A percentile compares a stretch with the other conserved stretches of the same genome.
These are phyloP conservation scores for Nymphalis urticae DNA, from an alignment of 2,888 invertebrate genomes.

Conservation along the genomic window DNA sequence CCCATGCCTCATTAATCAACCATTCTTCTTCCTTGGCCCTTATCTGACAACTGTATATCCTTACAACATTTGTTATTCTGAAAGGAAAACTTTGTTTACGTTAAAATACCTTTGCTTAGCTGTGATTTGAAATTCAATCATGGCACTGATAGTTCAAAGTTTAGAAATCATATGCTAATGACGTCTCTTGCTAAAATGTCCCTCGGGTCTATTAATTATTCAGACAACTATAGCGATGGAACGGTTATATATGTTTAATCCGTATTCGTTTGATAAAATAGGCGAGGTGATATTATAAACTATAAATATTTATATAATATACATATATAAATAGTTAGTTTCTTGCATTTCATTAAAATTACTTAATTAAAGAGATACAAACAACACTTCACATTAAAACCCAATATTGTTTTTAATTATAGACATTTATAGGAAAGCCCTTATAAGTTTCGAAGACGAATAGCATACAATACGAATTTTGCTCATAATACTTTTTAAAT, in stretches of 20 bases:
- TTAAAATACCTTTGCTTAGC: background rate
- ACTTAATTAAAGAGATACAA: background rate
- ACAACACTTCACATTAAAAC: no score
- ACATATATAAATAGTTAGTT: background rate
- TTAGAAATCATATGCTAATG: constrained; percentile 13
- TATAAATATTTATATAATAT: no score
- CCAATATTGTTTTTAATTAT: no score
- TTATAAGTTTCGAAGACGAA: no score
- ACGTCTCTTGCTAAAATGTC: constrained; percentile 19
- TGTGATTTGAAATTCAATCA: constrained; percentile 9
- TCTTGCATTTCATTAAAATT: background rate
- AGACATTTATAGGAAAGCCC: no score
- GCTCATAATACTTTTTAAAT: no score
- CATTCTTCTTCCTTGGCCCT: no score
- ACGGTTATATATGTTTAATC: constrained; percentile 7
- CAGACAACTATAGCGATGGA: constrained; percentile 2
- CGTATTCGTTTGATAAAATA: constrained; percentile 5
- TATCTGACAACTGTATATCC: no score
- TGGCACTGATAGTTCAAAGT: constrained; percentile 4
- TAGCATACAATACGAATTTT: no score
- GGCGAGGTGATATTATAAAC: background rate
- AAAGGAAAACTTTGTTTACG: background rate
- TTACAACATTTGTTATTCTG: no score
- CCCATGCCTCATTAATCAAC: no score
- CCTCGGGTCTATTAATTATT: constrained; percentile 13